These are phyloP conservation scores for Bambusicola thoracicus DNA, from an alignment of 2,113 vertebrate genomes.

Conservation along the genomic window DNA sequence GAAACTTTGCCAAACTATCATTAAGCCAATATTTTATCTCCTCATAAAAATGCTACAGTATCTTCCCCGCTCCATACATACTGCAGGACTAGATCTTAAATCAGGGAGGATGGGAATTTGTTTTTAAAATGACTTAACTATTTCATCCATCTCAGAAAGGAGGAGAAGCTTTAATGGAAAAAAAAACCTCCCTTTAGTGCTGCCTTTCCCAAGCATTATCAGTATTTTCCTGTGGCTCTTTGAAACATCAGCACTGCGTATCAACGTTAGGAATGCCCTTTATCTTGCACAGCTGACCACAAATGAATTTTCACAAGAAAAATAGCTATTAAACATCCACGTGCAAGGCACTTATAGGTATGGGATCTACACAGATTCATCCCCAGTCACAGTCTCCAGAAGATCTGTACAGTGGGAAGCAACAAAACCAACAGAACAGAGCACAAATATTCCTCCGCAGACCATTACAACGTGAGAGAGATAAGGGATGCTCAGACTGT, in stretches of 20 bases:
- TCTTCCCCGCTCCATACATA: not conserved
- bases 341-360: not conserved
- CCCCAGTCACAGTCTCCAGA: not conserved
- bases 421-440: not conserved
- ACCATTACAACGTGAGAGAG: not conserved
- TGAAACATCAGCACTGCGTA: not conserved
- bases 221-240: conserved; percentile 14
- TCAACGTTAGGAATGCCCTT: not conserved
- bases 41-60: conserved; percentile 65
- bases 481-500: not conserved
- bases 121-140: conserved; percentile 63
- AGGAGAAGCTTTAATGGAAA: conserved; percentile 12
- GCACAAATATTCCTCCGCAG: not conserved
- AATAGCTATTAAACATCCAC: not conserved
- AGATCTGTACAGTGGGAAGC: not conserved
- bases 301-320: conserved; percentile 24
- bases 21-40: conserved; percentile 73
- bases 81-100: conserved; percentile 47
- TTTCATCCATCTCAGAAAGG: conserved; percentile 31
- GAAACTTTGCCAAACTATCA: conserved; percentile 72
- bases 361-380: conserved; percentile 5
- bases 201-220: not conserved
- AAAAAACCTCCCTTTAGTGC: not conserved
- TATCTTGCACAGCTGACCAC: conserved; percentile 21
- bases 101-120: conserved; percentile 49